A percentile compares a stretch with the other conserved stretches of the same genome.
Evolutionary conservation across 1,140 invertebrate species (phyloP).

Genomic region (Cataglyphis hispanica): DNA sequence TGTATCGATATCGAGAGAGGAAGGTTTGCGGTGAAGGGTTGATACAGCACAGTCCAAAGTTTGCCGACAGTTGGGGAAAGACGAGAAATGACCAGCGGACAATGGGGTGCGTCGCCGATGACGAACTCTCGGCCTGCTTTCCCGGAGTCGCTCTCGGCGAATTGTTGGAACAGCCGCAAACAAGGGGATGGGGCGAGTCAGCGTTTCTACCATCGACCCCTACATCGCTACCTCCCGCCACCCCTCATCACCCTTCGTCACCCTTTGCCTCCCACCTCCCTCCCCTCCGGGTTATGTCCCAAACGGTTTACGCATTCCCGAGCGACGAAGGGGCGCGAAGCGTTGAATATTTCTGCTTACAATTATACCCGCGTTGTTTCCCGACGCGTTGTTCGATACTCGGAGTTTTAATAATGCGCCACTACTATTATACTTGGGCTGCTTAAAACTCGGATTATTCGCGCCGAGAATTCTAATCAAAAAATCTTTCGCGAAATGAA

Average conservation of each 20-base stretch:
- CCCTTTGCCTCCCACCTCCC: not conserved
- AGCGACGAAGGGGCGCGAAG: conserved; percentile 17
- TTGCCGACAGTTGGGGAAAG: conserved; percentile 71
- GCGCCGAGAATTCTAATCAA: not conserved
- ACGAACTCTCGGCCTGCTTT: conserved; percentile 67
- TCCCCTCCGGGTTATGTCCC: conserved; percentile 23
- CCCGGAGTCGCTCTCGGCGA: conserved; percentile 50
- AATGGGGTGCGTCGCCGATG: conserved; percentile 57
- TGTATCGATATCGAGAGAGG: conserved; percentile 65
- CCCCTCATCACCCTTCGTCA: too few species aligned
- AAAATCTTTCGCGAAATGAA: not conserved
- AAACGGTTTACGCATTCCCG: conserved; percentile 58
- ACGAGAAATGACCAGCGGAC: conserved; percentile 70
- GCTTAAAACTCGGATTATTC: conserved; percentile 35
- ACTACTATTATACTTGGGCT: not conserved
- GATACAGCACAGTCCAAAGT: conserved; percentile 70
- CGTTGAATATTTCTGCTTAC: conserved; percentile 55
- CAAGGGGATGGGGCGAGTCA: conserved; percentile 82
- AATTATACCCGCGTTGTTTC: conserved; percentile 39
- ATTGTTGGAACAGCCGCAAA: conserved; percentile 76
- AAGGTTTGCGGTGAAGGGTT: conserved; percentile 66
- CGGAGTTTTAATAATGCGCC: conserved; percentile 31
- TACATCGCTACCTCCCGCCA: not conserved
- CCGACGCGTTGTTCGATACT: conserved; percentile 49
- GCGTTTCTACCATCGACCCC: conserved; percentile 75